Conservation (phyloP, 2,113 vertebrate genomes). For the Oryzias curvinotus region DNA sequence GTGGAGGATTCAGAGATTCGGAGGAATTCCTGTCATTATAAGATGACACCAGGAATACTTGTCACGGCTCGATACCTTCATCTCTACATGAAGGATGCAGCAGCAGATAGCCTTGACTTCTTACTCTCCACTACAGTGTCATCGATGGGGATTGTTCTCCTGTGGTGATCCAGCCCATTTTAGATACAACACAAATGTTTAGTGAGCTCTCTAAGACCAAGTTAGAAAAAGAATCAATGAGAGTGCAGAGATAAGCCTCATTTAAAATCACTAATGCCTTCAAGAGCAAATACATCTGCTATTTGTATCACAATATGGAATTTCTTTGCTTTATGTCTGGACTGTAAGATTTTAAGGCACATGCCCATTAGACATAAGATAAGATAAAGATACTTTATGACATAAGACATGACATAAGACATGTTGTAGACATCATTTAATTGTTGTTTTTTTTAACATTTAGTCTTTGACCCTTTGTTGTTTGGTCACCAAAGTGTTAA, state of each 20-base stretch:
- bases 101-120: slow-evolving; percentile 15
- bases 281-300: slow-evolving; percentile 20
- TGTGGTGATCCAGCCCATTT: slow-evolving; percentile 9
- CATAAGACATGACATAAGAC: too few species aligned
- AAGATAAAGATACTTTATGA: too few species aligned
- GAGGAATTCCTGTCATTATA: slow-evolving; percentile 32
- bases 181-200: not conserved
- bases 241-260: slow-evolving; percentile 17
- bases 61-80: slow-evolving; percentile 48
- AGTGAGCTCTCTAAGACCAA: slow-evolving; percentile 3
- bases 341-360: too few species aligned
- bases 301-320: too few species aligned
- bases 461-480: too few species aligned
- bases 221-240: slow-evolving; percentile 41
- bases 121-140: slow-evolving; percentile 8
- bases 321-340: too few species aligned
- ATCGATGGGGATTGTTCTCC: slow-evolving; percentile 24
- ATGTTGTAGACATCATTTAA: too few species aligned
- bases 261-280: slow-evolving; percentile 42
- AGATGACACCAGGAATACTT: slow-evolving; percentile 24
- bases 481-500: too few species aligned
- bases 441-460: too few species aligned
- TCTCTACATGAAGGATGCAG: slow-evolving; percentile 21
- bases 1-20: slow-evolving; percentile 47
- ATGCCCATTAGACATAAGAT: too few species aligned